These are phyloP conservation scores for Drosophila gaucha DNA, from an alignment of 2,888 invertebrate species.

Conservation along the genomic window DNA sequence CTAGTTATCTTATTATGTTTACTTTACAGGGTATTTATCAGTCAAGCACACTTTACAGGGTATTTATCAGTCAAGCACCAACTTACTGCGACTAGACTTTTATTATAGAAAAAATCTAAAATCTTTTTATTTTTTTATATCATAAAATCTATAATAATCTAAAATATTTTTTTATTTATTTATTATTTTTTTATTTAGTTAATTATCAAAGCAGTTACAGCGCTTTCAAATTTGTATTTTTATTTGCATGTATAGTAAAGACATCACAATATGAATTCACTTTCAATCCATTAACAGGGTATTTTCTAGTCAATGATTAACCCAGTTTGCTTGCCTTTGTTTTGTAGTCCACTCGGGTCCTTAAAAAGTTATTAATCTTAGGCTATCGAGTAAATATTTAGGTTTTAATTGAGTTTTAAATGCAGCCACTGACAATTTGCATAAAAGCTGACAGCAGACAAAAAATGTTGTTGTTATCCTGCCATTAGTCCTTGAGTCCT, in stretches of 20 bases:
- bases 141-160: not conserved
- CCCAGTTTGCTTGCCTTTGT: not conserved
- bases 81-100: no score
- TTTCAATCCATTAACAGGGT: constrained; percentile 9
- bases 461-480: constrained; percentile 19
- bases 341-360: constrained; percentile 25
- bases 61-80: no score
- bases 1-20: no score
- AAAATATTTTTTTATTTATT: not conserved
- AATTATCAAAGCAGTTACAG: no score
- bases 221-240: no score
- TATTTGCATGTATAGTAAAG: no score
- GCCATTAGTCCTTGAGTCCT: constrained; percentile 3
- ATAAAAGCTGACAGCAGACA: constrained; percentile 49
- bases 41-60: no score
- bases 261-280: no score
- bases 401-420: constrained; percentile 73
- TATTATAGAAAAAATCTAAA: no score
- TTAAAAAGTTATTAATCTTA: constrained; percentile 70
- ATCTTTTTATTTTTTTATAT: not conserved
- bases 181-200: not conserved
- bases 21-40: not conserved
- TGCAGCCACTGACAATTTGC: constrained; percentile 62
- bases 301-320: constrained; percentile 1
- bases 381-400: constrained; percentile 74